Percentiles rank a stretch among this genome's conserved stretches.
These are phyloP conservation scores for Dunckerocampus dactyliophorus DNA, from an alignment of 2,113 vertebrate species.

Conservation along the genomic window DNA sequence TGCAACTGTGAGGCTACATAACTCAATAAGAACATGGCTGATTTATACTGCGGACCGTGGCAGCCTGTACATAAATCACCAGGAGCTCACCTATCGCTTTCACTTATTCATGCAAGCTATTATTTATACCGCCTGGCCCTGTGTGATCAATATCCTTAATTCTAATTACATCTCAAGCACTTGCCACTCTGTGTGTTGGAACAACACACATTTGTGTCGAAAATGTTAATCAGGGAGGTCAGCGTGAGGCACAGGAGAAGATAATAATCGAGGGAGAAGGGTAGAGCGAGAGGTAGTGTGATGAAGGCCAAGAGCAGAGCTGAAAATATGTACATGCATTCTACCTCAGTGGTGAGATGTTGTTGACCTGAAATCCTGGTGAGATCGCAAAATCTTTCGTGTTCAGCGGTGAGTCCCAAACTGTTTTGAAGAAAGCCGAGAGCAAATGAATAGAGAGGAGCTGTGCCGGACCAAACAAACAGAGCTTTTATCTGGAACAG, in stretches of 20 bases:
- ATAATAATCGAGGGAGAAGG: conserved; percentile 37
- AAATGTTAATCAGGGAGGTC: conserved; percentile 72
- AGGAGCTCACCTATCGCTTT: conserved; percentile 73
- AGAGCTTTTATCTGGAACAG: conserved; percentile 49
- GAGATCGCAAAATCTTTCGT: conserved; percentile 53
- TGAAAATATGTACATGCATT: conserved; percentile 40
- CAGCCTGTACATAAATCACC: conserved; percentile 74
- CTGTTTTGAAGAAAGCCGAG: conserved; percentile 43
- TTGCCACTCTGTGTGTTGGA: conserved; percentile 65
- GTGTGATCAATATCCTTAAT: conserved; percentile 78
- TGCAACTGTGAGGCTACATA: conserved; percentile 70
- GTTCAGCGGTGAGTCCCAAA: conserved; percentile 39
- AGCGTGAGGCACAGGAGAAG: conserved; percentile 27
- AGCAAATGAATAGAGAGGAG: conserved; percentile 49
- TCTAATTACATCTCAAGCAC: conserved; percentile 76
- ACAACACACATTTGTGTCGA: conserved; percentile 66
- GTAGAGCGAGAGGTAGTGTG: conserved; percentile 25
- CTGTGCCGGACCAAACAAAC: conserved; percentile 57
- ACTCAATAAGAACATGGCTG: conserved; percentile 76
- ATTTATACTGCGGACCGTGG: conserved; percentile 67
- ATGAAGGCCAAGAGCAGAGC: conserved; percentile 36
- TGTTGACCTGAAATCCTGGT: conserved; percentile 50
- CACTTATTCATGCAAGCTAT: conserved; percentile 76
- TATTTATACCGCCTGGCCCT: conserved; percentile 72
- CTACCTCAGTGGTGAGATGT: conserved; percentile 23